phyloP scores from a whole-genome alignment of 92 coral and sea anemone genomes.

The Bergia puertoricense region DNA sequence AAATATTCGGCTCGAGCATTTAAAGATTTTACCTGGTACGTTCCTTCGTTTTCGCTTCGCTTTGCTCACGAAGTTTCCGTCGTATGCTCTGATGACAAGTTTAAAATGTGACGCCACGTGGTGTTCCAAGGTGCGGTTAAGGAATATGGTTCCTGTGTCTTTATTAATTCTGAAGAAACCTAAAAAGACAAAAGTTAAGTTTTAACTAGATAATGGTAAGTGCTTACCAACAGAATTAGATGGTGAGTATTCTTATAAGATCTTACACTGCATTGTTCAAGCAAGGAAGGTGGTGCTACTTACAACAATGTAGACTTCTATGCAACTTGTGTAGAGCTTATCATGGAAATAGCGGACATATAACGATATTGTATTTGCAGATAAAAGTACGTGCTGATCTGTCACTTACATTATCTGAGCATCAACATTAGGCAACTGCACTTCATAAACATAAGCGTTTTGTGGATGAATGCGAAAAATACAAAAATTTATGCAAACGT shows the following conservation, averaged over 20 bases:
- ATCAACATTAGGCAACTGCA: too few relatives aligned
- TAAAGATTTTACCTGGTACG: background rate
- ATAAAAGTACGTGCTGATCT: too few relatives aligned
- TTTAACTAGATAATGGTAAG: background rate
- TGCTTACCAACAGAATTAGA: too few relatives aligned
- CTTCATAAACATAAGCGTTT: too few relatives aligned
- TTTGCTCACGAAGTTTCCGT: constrained; percentile 32
- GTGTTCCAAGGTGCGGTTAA: constrained; percentile 50
- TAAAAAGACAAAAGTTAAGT: constrained; percentile 11
- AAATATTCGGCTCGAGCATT: background rate
- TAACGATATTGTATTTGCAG: too few relatives aligned
- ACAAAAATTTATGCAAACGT: too few relatives aligned
- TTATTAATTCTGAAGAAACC: constrained; percentile 64
- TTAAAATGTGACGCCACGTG: constrained; percentile 40
- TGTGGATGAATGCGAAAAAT: too few relatives aligned
- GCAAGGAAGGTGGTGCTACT: too few relatives aligned
- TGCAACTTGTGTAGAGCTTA: too few relatives aligned
- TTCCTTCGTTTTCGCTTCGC: constrained; percentile 44
- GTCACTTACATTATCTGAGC: too few relatives aligned
- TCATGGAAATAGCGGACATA: too few relatives aligned
- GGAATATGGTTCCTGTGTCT: constrained; percentile 49
- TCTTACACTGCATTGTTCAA: background rate
- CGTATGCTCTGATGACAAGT: constrained; percentile 56
- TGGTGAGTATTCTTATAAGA: background rate
- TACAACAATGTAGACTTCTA: background rate